Percentiles rank a stretch among this genome's conserved stretches.
phyloP scores from a whole-genome alignment of 2,888 invertebrate species.

The Malacosoma neustria region DNA sequence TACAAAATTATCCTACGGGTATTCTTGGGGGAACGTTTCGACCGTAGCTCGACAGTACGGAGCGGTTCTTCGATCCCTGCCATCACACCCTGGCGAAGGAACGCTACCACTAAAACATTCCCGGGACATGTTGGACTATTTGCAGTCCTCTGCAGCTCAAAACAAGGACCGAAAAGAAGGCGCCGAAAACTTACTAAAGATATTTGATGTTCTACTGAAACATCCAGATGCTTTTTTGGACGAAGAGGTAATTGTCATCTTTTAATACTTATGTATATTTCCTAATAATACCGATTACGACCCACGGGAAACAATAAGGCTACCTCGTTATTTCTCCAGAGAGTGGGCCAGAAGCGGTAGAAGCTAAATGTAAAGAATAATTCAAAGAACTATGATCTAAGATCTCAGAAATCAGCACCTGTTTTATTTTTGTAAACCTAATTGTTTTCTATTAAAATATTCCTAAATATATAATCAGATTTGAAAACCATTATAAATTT shows the following conservation, averaged over 20 bases:
- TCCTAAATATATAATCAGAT: no score
- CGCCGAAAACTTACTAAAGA: constrained; percentile 78
- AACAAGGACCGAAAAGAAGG: constrained; percentile 64
- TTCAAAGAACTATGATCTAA: no score
- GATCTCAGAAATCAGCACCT: no score
- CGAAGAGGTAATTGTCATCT: constrained; percentile 74
- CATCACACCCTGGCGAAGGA: constrained; percentile 78
- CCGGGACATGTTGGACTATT: constrained; percentile 73
- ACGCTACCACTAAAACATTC: constrained; percentile 75
- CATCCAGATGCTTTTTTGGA: constrained; percentile 79
- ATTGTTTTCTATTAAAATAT: no score
- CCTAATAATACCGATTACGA: no score
- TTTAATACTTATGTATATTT: not conserved
- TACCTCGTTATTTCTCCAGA: no score
- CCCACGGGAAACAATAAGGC: no score
- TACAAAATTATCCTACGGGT: constrained; percentile 72
- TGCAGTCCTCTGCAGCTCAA: constrained; percentile 44
- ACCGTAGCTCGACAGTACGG: constrained; percentile 73
- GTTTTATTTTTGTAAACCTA: no score
- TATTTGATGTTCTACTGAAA: constrained; percentile 48
- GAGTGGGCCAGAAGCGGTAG: no score
- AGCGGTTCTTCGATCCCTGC: constrained; percentile 63
- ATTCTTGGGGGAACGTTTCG: constrained; percentile 75
- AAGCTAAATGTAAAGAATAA: no score
- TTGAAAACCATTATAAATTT: no score